Base-by-base conservation (phyloP, 2,797 vertebrate genomes). In the Chrosomus eos region DNA sequence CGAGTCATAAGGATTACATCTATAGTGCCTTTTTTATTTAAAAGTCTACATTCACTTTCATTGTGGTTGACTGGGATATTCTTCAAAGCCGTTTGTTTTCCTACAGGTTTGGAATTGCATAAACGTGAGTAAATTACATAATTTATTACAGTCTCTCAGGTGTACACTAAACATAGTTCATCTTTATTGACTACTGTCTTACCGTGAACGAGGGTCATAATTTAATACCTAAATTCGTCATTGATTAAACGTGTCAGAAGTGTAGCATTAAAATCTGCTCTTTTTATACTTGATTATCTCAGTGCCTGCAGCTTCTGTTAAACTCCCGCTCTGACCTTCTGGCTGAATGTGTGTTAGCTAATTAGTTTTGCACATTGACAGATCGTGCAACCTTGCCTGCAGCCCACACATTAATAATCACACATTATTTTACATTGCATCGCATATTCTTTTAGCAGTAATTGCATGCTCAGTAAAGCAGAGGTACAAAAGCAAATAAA, bases 341-440 rank as follows among this genome's bases (percentile, higher is more conserved):
- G 86, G 85, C 76, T 77, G 58, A 67, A 87, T 77, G 68, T 81
- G 80, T 83, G 71, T 62, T 74, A n/a, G 62, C 76, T 87, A 87
- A 89, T 88, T 86, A 89, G 86, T 70, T 83, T 85, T 85, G 82
- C 77, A 77, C 72, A 71, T 78, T 87, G 85, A 85, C 84, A 64
- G 71, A 82, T 87, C 58, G 43, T 33, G 3, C 86, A 78, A 87
- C 86, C 81, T 87, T 81, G 77, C 84, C 86, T 71, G 64, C 71
- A 80, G 86, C 78, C 31, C 33, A 31, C 82, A 68, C 76, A 85
- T 88, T 78, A 89, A 85, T 89, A 83, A 85, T 86, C 83, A 40
- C 64, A 76, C 77, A 80, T 83, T 83, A 80, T 84, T 86, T 80
- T 64, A 14, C 71, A 18, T 81, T 51, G 79, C 86, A 55, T 55